A percentile compares a stretch with the other conserved stretches of the same genome.
These are phyloP conservation scores for Ptilodon capucinus DNA, from an alignment of 2,888 invertebrate genomes.

Conservation along the genomic window DNA sequence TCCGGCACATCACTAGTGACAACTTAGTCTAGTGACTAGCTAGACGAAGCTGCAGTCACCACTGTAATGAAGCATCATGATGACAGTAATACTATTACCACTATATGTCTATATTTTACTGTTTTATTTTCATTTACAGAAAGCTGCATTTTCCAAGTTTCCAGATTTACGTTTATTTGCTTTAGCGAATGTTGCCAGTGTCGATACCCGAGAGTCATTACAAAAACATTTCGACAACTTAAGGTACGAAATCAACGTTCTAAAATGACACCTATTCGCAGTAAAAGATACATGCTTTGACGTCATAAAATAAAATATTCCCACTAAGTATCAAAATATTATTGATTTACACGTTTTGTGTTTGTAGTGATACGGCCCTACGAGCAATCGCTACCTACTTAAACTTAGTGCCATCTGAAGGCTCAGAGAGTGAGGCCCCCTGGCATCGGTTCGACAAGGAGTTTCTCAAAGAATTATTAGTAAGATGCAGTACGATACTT, in stretches of 20 bases:
- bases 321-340: neutral
- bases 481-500: too few species aligned
- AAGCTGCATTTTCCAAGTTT: conserved; percentile 96
- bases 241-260: conserved; percentile 67
- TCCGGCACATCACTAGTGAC: too few species aligned
- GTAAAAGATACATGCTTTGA: too few species aligned
- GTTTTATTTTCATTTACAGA: conserved; percentile 79
- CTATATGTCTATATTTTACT: too few species aligned
- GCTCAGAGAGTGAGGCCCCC: conserved; percentile 85
- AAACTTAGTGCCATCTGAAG: conserved; percentile 90
- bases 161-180: conserved; percentile 93
- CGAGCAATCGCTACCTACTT: conserved; percentile 93
- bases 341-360: neutral
- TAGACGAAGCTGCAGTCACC: too few species aligned
- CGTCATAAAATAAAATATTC: too few species aligned
- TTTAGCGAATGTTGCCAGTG: conserved; percentile 95
- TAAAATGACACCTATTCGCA: too few species aligned
- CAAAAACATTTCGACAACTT: conserved; percentile 92
- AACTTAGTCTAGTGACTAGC: too few species aligned
- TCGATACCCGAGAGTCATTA: conserved; percentile 94
- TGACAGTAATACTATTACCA: too few species aligned
- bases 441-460: conserved; percentile 91
- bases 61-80: too few species aligned
- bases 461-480: conserved; percentile 93
- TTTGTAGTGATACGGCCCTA: conserved; percentile 85